Evolutionary conservation across 2,888 invertebrate species (phyloP).

Genomic region (Arctia plantaginis): DNA sequence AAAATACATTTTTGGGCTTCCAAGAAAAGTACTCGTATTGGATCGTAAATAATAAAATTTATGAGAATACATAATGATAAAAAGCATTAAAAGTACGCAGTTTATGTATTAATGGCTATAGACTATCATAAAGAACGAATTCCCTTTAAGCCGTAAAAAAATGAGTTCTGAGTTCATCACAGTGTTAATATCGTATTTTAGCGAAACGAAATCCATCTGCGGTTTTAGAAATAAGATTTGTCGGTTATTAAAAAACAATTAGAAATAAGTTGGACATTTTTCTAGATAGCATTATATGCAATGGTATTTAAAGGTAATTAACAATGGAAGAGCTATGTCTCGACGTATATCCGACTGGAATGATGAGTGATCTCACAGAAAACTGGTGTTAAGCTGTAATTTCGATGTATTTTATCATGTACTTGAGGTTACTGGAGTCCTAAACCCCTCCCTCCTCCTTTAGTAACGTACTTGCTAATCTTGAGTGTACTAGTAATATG

Average conservation of each 20-base stretch:
- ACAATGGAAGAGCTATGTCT: no score
- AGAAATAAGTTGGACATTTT: background rate
- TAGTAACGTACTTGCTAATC: no score
- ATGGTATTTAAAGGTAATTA: no score
- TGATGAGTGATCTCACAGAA: no score
- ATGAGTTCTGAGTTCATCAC: background rate
- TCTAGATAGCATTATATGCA: no score
- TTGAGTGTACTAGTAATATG: no score
- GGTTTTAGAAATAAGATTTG: background rate
- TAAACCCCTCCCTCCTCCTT: no score
- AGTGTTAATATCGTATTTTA: background rate
- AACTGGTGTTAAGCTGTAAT: no score
- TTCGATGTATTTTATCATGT: no score
- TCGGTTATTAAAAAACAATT: background rate
- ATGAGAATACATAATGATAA: conserved; percentile 3
- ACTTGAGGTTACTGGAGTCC: no score
- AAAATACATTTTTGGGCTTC: conserved; percentile 2
- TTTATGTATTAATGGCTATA: conserved; percentile 4
- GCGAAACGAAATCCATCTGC: background rate
- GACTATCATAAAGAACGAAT: conserved; percentile 22
- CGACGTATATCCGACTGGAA: no score
- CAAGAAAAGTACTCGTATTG: conserved; percentile 11
- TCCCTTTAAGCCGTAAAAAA: background rate
- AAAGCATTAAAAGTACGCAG: conserved; percentile 9
- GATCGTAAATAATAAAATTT: conserved; percentile 18